Conservation (phyloP, 2,113 vertebrate species). For the Fregetta grallaria region DNA sequence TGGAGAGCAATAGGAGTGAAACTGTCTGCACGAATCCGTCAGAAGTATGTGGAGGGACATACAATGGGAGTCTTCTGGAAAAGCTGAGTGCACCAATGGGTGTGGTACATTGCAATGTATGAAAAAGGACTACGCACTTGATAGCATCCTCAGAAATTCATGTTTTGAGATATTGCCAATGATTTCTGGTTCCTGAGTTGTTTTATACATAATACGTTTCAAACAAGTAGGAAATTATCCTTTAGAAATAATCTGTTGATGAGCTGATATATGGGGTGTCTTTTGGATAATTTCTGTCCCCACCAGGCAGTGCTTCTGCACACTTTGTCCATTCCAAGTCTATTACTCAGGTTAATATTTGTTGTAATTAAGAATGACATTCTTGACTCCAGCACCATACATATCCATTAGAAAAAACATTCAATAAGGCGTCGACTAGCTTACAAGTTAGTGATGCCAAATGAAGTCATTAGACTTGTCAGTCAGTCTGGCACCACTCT, state of each 20-base stretch:
- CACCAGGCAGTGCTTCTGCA: neutral
- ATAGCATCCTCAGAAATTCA: neutral
- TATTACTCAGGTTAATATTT: neutral
- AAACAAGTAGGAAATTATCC: neutral
- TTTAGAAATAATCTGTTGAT: neutral
- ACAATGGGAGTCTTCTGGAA: neutral
- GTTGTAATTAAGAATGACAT: neutral
- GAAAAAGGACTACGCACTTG: neutral
- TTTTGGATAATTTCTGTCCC: neutral
- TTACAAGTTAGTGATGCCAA: constrained; percentile 5
- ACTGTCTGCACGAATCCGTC: neutral
- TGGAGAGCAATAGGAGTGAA: neutral
- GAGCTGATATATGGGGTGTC: neutral
- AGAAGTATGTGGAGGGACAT: neutral
- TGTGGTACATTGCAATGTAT: neutral
- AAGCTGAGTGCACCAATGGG: neutral
- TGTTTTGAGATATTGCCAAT: neutral
- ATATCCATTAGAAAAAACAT: neutral
- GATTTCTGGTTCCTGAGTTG: neutral
- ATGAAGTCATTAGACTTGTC: constrained; percentile 53
- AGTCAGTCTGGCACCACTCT: constrained; percentile 29
- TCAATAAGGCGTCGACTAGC: neutral
- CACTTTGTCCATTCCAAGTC: neutral
- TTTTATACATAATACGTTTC: neutral
- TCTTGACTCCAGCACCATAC: neutral